Evolutionary conservation across 2,113 vertebrate genomes (phyloP).

Genomic region (Coregonus clupeaformis): DNA sequence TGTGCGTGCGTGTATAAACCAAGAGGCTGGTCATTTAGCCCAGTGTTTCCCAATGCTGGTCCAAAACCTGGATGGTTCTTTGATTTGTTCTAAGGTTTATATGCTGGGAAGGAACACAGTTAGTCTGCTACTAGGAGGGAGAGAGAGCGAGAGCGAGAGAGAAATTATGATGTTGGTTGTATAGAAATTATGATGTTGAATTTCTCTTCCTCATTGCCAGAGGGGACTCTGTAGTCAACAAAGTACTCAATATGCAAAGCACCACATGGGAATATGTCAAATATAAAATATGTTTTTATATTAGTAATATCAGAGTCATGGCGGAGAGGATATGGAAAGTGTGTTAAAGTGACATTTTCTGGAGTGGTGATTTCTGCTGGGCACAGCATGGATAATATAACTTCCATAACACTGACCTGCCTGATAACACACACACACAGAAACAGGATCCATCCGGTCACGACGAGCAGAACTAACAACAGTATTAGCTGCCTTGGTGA

Average conservation of each 20-base stretch:
- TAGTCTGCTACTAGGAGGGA: no score
- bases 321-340: conserved; percentile 4
- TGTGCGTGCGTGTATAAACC: no score
- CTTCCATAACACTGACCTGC: neutral
- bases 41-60: no score
- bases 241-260: conserved; percentile 31
- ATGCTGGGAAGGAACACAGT: no score
- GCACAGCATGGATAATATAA: conserved; percentile 14
- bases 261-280: no score
- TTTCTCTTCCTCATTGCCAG: neutral
- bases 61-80: no score
- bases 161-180: no score
- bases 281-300: neutral
- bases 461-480: no score
- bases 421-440: neutral
- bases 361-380: conserved; percentile 14
- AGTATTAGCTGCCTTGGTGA: no score
- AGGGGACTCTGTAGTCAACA: conserved; percentile 1
- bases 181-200: neutral
- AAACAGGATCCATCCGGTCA: neutral
- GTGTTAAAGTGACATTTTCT: conserved; percentile 5
- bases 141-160: no score
- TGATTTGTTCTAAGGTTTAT: no score
- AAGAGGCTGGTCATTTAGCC: no score
- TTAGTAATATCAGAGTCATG: conserved; percentile 15